Base-by-base conservation (phyloP, 1,140 invertebrate species). In the Drosophila truncata region DNA sequence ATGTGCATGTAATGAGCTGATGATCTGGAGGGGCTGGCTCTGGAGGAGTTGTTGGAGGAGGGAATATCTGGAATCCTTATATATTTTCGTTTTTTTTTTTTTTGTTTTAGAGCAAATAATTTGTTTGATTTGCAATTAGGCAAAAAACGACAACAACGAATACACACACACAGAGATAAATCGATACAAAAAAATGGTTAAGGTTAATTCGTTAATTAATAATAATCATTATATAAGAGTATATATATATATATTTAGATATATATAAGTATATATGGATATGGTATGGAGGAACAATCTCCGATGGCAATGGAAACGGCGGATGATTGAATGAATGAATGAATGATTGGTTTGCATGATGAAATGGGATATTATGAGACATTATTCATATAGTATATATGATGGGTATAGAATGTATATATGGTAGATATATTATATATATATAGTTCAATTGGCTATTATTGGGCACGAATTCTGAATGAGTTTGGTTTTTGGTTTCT, bases 11-110 rank as follows among this genome's bases (percentile, higher is more conserved):
- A 82, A 92, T 92, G 93, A 95, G 93, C 80, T 94, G 94, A 91
- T 96, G 95, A 92, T 97, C 96, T 66, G 96, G 96, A 67, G 96
- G 96, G 58, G 96, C 96, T 70, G 96, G 96, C 93, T 97, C 96
- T 52, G 96, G 96, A 37, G 96, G 96, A 63, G 96, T 97, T 77
- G 95, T 96, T 49, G 96, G 96, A 72, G 95, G 96, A 76, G 96
- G 96, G 92, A 96, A 97, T 61, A 96, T 96, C 92, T 96, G 96
- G 92, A 97, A 96, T 90, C 96, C 96, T 96, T 92, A 83, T 91
- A 87, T 78, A 69, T 67, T 72, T 69, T 77, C 59, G 63, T 75
- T 77, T 80, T 60, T 58, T 54, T 76, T 59, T 69, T 47, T 65
- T 63, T 61, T 67, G 64, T 65, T 78, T 60, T 49, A 71, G 69